These are phyloP conservation scores for Aphrophora alni DNA, from an alignment of 2,888 invertebrate genomes.

Conservation along the genomic window DNA sequence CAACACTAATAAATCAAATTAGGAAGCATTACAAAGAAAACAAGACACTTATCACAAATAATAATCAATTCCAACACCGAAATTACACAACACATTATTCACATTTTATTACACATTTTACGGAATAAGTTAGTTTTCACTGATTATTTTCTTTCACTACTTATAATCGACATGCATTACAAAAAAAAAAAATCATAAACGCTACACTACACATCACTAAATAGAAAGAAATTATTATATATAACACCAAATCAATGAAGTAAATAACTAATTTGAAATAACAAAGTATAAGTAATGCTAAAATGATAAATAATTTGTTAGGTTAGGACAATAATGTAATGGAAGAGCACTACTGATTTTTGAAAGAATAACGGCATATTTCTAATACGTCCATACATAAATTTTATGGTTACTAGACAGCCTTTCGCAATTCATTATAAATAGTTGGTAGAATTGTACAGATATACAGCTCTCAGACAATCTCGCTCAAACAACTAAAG, in stretches of 20 bases:
- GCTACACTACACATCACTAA: neutral
- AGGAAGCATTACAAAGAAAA: neutral
- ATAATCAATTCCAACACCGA: neutral
- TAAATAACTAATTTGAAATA: neutral
- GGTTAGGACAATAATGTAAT: neutral
- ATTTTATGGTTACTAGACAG: neutral
- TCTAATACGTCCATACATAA: too few relatives aligned
- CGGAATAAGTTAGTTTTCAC: neutral
- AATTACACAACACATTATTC: neutral
- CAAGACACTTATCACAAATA: neutral
- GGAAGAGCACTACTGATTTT: neutral
- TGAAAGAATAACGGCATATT: too few relatives aligned
- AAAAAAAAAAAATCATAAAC: neutral
- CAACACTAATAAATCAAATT: neutral
- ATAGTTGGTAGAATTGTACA: neutral
- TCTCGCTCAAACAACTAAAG: neutral
- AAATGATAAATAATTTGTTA: neutral
- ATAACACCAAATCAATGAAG: neutral
- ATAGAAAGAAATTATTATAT: neutral
- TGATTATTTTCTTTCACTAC: neutral
- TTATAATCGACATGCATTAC: neutral
- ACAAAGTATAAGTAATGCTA: too few relatives aligned
- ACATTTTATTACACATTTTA: neutral
- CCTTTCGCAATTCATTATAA: neutral
- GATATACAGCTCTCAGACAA: neutral